Conservation (phyloP, 2,888 invertebrate species). For the Saturnia japonica region DNA sequence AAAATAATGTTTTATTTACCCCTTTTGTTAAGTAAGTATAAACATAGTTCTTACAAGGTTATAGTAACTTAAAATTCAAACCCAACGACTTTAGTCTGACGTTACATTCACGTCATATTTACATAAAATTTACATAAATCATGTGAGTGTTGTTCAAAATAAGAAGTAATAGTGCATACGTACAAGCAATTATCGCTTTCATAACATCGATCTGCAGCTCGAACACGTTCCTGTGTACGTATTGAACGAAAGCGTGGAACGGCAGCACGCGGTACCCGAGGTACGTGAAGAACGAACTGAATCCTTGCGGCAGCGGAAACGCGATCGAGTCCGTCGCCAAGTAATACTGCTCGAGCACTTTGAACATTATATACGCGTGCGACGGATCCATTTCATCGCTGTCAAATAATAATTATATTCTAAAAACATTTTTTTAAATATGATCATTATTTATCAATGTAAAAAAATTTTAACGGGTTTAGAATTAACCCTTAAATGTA, state of each 20-base stretch:
- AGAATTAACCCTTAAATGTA: too few relatives aligned
- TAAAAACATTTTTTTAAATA: background rate
- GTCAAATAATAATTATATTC: conserved; percentile 26
- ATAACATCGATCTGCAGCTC: conserved; percentile 94
- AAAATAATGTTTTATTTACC: too few relatives aligned
- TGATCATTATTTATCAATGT: too few relatives aligned
- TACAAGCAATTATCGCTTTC: conserved; percentile 91
- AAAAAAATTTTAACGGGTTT: too few relatives aligned
- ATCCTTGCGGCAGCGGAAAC: conserved; percentile 91
- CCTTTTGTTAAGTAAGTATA: too few relatives aligned
- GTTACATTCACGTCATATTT: too few relatives aligned
- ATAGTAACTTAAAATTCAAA: too few relatives aligned
- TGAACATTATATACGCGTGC: conserved; percentile 87
- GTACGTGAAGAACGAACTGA: conserved; percentile 94
- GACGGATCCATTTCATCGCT: conserved; percentile 89
- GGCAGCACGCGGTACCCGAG: conserved; percentile 90
- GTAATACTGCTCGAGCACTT: conserved; percentile 90
- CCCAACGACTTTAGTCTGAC: too few relatives aligned
- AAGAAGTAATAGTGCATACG: conserved; percentile 32
- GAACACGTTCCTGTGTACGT: conserved; percentile 91
- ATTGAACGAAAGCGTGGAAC: conserved; percentile 91
- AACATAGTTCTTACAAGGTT: too few relatives aligned
- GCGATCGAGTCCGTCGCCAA: conserved; percentile 90
- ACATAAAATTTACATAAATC: too few relatives aligned
- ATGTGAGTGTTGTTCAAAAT: too few relatives aligned